These are phyloP conservation scores for Melanotaenia boesemani DNA, from an alignment of 2,797 vertebrate genomes.

Conservation along the genomic window DNA sequence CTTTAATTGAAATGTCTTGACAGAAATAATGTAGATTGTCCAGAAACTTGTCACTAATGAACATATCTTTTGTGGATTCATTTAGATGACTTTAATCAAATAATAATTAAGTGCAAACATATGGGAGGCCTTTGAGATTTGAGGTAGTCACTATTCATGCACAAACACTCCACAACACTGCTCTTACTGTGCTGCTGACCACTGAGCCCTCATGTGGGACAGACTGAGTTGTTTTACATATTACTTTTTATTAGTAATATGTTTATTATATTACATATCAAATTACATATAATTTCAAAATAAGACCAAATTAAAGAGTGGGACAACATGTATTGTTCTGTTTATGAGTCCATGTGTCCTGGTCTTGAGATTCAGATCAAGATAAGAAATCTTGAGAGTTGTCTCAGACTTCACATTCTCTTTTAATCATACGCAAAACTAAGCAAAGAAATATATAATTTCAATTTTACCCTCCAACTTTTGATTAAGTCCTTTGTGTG, in stretches of 20 bases:
- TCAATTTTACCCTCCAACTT: conserved; percentile 40
- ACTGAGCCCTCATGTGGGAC: not conserved
- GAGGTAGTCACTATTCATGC: no score
- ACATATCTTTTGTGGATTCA: not conserved
- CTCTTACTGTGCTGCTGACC: not conserved
- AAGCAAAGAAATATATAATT: conserved; percentile 26
- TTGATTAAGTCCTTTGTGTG: conserved; percentile 59
- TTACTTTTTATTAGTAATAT: no score
- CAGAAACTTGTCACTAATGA: not conserved
- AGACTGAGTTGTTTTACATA: not conserved
- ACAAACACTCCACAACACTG: no score
- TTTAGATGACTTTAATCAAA: no score
- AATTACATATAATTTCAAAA: not conserved
- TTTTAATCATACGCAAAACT: conserved; percentile 28
- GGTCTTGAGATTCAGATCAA: conserved; percentile 5
- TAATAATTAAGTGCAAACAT: no score
- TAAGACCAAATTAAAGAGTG: not conserved
- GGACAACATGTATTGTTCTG: not conserved
- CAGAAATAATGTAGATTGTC: not conserved
- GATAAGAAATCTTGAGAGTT: not conserved
- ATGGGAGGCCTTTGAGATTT: no score
- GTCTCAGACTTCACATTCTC: not conserved
- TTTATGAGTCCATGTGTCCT: not conserved
- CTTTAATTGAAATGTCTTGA: not conserved
- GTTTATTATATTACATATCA: no score